Evolutionary conservation across 2,113 vertebrate genomes (phyloP), one percentile per base, ranked within the genome.

Genomic region (Theristicus caerulescens): DNA sequence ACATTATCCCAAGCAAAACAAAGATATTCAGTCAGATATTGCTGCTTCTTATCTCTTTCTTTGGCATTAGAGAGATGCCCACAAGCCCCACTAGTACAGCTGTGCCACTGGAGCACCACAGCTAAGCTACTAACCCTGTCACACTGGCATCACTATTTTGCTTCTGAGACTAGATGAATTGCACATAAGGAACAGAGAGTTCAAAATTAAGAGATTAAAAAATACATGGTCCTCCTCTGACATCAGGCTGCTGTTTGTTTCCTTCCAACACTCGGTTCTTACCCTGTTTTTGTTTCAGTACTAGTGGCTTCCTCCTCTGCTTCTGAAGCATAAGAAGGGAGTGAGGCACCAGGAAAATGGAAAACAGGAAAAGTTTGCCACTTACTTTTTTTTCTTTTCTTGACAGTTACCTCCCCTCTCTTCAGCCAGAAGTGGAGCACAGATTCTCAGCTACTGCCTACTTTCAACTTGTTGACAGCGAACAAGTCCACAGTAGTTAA

Each of bases 211-310:
- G 79, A 54, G 24, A 26, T 26, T 16, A 78, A 69, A 32, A 15
- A 47, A 5, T 0, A 47, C 34, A 32, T 0, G 0, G 27, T 49
- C 18, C 29, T 64, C 16, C 32, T 59, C 44, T 42, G 13, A 10
- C 9, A 70, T 22, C 4, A 64, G 38, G 16, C 61, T 74, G 31
- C 44, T 47, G 12, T 32, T 77, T 1, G 0, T 31, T 44, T 44
- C 29, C 47, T 55, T 91, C 47, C 27, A 54, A 51, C 10, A 24
- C 20, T 38, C 25, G 0, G n/a, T 46, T 70, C 26, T 67, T 61
- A 38, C 52, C 16, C 29, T 24, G 31, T 8, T 71, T 88, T 59
- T 55, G 6, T 54, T 91, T 40, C 32, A 36, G 40, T 22, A 38
- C 16, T n/a, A 54, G 42, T 44, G 36, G 29, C n/a, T 83, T 78